Percentiles rank a stretch among this genome's conserved stretches.
phyloP scores from a whole-genome alignment of 2,113 vertebrate genomes.

The Osmerus mordax region DNA sequence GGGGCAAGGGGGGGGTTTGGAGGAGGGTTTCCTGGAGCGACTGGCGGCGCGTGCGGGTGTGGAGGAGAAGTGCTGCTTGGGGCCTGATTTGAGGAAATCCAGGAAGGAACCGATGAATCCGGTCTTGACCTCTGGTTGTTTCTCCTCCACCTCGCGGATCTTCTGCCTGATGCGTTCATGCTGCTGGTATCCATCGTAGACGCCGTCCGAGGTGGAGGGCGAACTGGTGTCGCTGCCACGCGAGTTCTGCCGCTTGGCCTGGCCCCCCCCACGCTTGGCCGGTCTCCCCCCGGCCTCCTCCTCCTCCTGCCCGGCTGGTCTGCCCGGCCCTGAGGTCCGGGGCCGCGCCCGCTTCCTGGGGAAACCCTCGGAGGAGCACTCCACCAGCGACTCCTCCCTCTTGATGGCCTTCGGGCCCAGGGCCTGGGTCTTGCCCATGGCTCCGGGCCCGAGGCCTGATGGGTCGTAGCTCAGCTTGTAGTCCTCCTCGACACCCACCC shows the following conservation, averaged over 20 bases:
- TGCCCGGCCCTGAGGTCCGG: conserved; percentile 70
- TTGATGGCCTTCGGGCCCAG: conserved; percentile 66
- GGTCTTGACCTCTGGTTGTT: conserved; percentile 96
- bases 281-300: conserved; percentile 72
- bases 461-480: conserved; percentile 72
- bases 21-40: conserved; percentile 80
- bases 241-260: conserved; percentile 83
- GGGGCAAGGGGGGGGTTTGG: conserved; percentile 71
- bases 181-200: conserved; percentile 87
- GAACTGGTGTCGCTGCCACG: conserved; percentile 78
- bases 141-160: conserved; percentile 96
- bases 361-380: conserved; percentile 72
- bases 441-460: conserved; percentile 25
- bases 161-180: conserved; percentile 97
- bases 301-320: conserved; percentile 73
- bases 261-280: conserved; percentile 75
- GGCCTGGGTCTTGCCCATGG: conserved; percentile 50
- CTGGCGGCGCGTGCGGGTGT: conserved; percentile 84
- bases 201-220: conserved; percentile 75
- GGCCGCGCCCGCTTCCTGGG: conserved; percentile 83
- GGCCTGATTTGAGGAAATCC: conserved; percentile 96
- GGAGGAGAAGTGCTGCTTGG: conserved; percentile 90
- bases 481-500: conserved; percentile 73
- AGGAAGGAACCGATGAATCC: conserved; percentile 97
- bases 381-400: conserved; percentile 76